These are phyloP conservation scores for Stratiolaelaps scimitus DNA, from an alignment of 1,140 invertebrate genomes.

Conservation along the genomic window DNA sequence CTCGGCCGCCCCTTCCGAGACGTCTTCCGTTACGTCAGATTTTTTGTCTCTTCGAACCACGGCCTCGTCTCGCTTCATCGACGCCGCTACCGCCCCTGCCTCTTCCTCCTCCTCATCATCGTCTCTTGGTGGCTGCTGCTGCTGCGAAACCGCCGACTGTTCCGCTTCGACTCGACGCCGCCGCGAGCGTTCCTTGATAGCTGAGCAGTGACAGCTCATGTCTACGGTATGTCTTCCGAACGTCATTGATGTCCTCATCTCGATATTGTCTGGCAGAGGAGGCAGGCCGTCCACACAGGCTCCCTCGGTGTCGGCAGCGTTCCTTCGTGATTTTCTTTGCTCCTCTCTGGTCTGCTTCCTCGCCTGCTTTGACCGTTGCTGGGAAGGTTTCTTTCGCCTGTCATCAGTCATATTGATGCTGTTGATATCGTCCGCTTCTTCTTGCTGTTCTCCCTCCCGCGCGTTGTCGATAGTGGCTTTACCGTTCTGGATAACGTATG, in stretches of 20 bases:
- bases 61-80: too few relatives aligned
- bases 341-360: slow-evolving; percentile 2
- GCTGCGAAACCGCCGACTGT: not conserved
- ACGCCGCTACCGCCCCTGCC: too few relatives aligned
- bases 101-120: not conserved
- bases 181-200: not conserved
- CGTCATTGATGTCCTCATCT: slow-evolving; percentile 21
- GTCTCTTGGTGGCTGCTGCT: not conserved
- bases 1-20: too few relatives aligned
- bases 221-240: not conserved
- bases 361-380: not conserved
- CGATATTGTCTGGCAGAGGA: not conserved
- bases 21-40: too few relatives aligned
- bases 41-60: too few relatives aligned
- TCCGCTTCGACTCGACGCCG: not conserved
- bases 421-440: not conserved
- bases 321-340: too few relatives aligned
- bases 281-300: too few relatives aligned
- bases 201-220: slow-evolving; percentile 1
- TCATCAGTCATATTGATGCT: not conserved
- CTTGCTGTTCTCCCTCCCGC: not conserved
- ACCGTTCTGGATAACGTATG: too few relatives aligned
- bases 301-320: too few relatives aligned
- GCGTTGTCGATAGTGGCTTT: too few relatives aligned
- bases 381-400: not conserved